Evolutionary conservation across 2,113 vertebrate genomes (phyloP).

Genomic region (Alces alces): DNA sequence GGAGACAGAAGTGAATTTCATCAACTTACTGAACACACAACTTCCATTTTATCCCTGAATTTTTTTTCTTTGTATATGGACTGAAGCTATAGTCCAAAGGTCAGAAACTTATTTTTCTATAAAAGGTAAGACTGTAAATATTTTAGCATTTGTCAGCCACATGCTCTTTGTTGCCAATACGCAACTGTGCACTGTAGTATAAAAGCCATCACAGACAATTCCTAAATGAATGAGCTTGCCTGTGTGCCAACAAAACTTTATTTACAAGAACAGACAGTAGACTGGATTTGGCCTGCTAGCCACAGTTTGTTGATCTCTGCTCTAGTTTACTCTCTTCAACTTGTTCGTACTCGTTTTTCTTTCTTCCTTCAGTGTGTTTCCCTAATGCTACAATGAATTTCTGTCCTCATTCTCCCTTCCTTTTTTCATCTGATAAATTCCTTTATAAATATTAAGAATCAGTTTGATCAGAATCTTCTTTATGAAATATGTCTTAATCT

Average conservation of each 20-base stretch:
- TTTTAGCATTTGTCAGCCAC: background rate
- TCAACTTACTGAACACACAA: background rate
- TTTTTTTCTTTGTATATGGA: background rate
- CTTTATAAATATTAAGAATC: background rate
- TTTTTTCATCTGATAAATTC: background rate
- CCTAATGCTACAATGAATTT: background rate
- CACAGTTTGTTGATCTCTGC: background rate
- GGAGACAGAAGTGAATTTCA: background rate
- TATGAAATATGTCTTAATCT: background rate
- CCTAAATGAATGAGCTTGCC: background rate
- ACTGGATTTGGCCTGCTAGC: background rate
- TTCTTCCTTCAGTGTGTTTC: background rate
- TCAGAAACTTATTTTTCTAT: background rate
- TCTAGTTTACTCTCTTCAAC: background rate
- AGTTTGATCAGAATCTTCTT: background rate
- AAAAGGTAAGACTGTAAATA: background rate
- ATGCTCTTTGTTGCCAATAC: background rate
- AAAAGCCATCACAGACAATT: background rate
- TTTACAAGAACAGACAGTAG: background rate
- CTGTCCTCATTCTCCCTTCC: background rate
- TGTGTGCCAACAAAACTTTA: background rate
- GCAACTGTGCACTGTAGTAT: background rate
- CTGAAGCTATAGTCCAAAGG: background rate
- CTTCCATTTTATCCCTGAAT: background rate
- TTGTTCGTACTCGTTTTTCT: background rate